Evolutionary conservation across 2,888 invertebrate species (phyloP), one percentile per base, ranked within the genome.

Genomic region (Erebia epiphron): DNA sequence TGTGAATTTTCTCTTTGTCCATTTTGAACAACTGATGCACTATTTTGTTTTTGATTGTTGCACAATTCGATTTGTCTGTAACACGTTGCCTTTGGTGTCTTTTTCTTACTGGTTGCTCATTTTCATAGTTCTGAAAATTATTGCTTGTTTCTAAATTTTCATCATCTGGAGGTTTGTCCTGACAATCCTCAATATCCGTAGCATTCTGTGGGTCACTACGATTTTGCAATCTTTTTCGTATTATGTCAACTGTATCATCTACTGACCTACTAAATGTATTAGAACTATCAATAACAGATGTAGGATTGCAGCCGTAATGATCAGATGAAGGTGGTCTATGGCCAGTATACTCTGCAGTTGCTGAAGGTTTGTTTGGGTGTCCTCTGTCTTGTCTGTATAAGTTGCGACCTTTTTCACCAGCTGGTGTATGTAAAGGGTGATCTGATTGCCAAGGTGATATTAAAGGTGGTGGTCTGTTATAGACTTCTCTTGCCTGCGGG

Each of bases 11-110:
- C 70, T 86, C 88, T 80, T 92, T 94, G 64, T 93, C 93, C 92
- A 94, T 92, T 80, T 91, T 93, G 75, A 94, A 93, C 1, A 94
- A 79, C 79, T 94, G 89, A 74, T 92, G 87, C 41, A 93, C 89
- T 81, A 94, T 94, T 80, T 93, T 93, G 69, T 86, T 86, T 84
- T 92, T 93, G 69, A 93, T 91, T 82, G 89, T 88, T 68, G 89
- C 85, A 86, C 91, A 92, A 79, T 89, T 64, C 78, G 80, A 78
- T 86, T 88, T 63, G 79, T 80, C 78, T 80, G 83, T 73, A 78
- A 81, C 73, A 77, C 69, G 83, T 67, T 82, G 85, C 69, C 79
- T 84, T 65, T 83, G 86, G 71, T 79, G 76, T 74, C 80, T 85
- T 73, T 83, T 88, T 67, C 85, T 89, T 1, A 77, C 75, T 54